Evolutionary conservation across 1,140 invertebrate species (phyloP).

Genomic region (Andrena cerasifolii): DNA sequence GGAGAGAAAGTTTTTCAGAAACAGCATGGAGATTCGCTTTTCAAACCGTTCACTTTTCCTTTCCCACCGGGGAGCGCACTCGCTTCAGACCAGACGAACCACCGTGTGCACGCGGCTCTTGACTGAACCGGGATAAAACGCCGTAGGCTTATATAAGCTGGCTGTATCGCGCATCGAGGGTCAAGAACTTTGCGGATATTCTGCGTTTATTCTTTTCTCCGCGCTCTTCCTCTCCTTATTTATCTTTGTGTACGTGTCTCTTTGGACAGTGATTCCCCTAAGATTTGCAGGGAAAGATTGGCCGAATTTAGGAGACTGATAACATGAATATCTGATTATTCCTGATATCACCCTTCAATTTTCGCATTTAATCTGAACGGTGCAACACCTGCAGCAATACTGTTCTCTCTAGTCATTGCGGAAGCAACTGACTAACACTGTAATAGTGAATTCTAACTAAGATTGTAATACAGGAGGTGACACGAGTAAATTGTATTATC

Average conservation of each 20-base stretch:
- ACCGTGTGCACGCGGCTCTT: background rate
- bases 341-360: too few species aligned
- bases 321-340: too few species aligned
- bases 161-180: conserved; percentile 33
- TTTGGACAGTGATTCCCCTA: too few species aligned
- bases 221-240: background rate
- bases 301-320: too few species aligned
- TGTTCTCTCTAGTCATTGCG: too few species aligned
- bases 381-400: too few species aligned
- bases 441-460: too few species aligned
- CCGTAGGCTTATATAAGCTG: conserved; percentile 56
- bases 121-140: conserved; percentile 31
- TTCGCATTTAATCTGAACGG: too few species aligned
- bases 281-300: background rate
- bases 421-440: too few species aligned
- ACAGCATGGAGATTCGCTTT: conserved; percentile 51
- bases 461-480: too few species aligned
- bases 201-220: background rate
- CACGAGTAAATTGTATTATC: too few species aligned
- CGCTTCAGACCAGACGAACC: background rate
- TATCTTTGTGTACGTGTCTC: background rate
- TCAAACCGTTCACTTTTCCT: conserved; percentile 27
- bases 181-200: conserved; percentile 35
- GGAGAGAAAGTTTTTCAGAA: conserved; percentile 37
- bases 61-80: background rate